Conservation (phyloP, 2,113 vertebrate species). For the Psammodynastes pulverulentus region DNA sequence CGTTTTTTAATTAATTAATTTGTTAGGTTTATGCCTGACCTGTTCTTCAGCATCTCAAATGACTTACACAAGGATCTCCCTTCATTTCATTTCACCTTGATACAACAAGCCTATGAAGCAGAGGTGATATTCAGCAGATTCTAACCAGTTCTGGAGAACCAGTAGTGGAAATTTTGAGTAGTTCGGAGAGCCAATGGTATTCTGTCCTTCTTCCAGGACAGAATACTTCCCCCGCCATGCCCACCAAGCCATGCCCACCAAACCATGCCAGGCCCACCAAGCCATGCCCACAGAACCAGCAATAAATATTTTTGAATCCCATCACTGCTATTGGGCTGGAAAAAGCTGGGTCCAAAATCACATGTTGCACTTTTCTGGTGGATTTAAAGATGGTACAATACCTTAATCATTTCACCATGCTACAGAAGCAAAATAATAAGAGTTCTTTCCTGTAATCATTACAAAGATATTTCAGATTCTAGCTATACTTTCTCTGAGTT, state of each 20-base stretch:
- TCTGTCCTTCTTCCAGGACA: too few relatives aligned
- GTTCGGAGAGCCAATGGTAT: too few relatives aligned
- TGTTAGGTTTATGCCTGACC: background rate
- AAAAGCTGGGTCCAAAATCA: background rate
- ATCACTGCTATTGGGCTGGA: background rate
- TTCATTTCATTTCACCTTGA: background rate
- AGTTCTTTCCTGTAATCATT: background rate
- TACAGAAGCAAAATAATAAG: background rate
- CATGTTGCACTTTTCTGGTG: background rate
- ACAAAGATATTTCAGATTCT: background rate
- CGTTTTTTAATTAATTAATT: background rate
- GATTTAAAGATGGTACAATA: background rate
- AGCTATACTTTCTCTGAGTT: background rate
- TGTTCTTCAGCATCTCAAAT: background rate
- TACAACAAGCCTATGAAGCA: background rate
- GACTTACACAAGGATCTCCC: background rate
- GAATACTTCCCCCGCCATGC: too few relatives aligned
- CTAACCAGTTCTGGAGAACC: too few relatives aligned
- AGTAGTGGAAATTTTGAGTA: too few relatives aligned
- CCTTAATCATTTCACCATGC: background rate
- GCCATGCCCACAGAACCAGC: too few relatives aligned
- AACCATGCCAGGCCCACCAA: too few relatives aligned
- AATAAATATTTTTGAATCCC: too few relatives aligned
- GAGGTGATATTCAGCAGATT: too few relatives aligned
- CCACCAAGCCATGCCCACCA: too few relatives aligned